Percentiles rank a stretch among this genome's conserved stretches.
phyloP scores from a whole-genome alignment of 2,113 vertebrate species.

The Vidua macroura region DNA sequence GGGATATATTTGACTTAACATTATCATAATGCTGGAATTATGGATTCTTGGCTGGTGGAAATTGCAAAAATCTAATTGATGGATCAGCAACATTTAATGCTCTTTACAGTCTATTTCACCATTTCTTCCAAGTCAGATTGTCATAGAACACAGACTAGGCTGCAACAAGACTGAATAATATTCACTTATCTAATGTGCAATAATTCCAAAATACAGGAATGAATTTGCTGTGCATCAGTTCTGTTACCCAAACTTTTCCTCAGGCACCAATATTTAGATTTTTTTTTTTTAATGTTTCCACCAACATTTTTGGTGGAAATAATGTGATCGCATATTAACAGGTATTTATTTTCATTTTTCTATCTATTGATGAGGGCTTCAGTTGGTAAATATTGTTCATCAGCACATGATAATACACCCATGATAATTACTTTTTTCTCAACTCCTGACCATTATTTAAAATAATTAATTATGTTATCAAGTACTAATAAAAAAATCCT shows the following conservation, averaged over 20 bases:
- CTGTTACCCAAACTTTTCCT: not conserved
- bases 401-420: not conserved
- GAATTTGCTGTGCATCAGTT: not conserved
- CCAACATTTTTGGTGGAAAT: not conserved
- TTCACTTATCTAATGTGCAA: accelerated
- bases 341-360: not conserved
- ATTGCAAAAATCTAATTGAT: not conserved
- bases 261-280: not conserved
- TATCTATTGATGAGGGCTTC: not conserved
- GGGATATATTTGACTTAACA: not conserved
- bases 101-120: not conserved
- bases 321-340: not conserved
- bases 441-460: not conserved
- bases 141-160: not conserved
- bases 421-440: not conserved
- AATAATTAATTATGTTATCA: not conserved
- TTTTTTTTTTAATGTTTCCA: not conserved
- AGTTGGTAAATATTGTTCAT: not conserved
- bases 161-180: not conserved
- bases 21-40: not conserved
- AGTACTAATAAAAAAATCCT: not conserved
- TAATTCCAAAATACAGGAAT: not conserved
- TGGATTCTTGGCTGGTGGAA: not conserved
- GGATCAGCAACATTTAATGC: not conserved
- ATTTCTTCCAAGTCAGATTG: not conserved